These are phyloP conservation scores for Drosophila putrida DNA, from an alignment of 2,888 invertebrate genomes.

Conservation along the genomic window DNA sequence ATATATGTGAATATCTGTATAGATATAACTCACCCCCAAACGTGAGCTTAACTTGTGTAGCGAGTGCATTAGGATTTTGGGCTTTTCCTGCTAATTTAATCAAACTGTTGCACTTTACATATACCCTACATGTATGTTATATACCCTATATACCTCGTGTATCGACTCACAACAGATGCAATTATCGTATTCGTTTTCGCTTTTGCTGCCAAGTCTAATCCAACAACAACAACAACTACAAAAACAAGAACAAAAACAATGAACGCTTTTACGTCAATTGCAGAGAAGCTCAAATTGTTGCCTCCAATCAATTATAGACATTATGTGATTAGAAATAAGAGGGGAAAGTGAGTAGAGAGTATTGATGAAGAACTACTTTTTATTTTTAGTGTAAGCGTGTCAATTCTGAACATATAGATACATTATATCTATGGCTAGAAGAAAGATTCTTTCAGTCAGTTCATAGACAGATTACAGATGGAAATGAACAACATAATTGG, in stretches of 20 bases:
- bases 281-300: slow-evolving; percentile 23
- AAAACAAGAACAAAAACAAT: slow-evolving; percentile 5
- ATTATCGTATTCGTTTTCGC: slow-evolving; percentile 26
- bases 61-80: slow-evolving; percentile 27
- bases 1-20: too few relatives aligned
- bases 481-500: neutral
- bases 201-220: slow-evolving; percentile 2
- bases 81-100: slow-evolving; percentile 38
- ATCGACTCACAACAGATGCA: slow-evolving; percentile 6
- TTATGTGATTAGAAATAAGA: slow-evolving; percentile 19
- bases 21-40: neutral
- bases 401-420: slow-evolving; percentile 3
- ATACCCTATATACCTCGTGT: neutral
- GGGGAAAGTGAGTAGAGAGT: neutral
- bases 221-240: slow-evolving; percentile 13
- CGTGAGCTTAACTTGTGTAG: slow-evolving; percentile 5
- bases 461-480: neutral
- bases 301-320: slow-evolving; percentile 24
- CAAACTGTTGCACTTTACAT: slow-evolving; percentile 19
- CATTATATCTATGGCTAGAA: neutral
- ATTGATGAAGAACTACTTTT: slow-evolving; percentile 16
- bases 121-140: neutral
- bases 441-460: neutral
- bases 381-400: slow-evolving; percentile 11
- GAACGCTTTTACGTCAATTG: slow-evolving; percentile 38